Base-by-base conservation (phyloP, 2,888 invertebrate species). In the Pollenia angustigena region DNA sequence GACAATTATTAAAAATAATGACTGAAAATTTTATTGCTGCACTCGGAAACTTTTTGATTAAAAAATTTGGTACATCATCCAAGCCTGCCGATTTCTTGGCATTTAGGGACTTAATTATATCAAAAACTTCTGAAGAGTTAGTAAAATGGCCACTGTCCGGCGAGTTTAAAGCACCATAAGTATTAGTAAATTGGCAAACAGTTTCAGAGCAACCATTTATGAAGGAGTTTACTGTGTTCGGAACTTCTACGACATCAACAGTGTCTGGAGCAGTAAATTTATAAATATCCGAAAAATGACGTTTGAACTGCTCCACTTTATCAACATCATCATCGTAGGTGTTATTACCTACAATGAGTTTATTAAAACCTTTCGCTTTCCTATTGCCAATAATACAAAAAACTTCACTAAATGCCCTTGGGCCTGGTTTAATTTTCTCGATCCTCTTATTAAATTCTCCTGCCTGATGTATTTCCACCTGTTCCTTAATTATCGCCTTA, bases 331-430 rank as follows among this genome's bases (percentile, higher is more conserved):
- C n/a, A 52, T 52, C 0, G 52, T n/a, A 52, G 0, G 16, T 16
- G 7, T 6, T 16, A 52, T 52, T 14, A 16, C 14, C 6, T 0
- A 52, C 52, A 9, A 16, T n/a, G 6, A 52, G 52, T 9, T 9
- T 16, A 16, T 16, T 1, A 52, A 52, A 52, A 2, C 7, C 16
- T 48, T 48, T 12, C 48, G 12, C 4, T 48, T 0, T 60, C 14
- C 14, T 60, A 40, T 14, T 40, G 14, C 40, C 60, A 60, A 60
- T 60, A 60, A 23, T 60, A 32, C 60, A 40, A 60, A 60, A 58
- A 60, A 60, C 60, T 60, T 60, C 60, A 40, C 60, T 60, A 40
- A 60, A 60, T 23, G 23, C 40, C 60, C 32, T 60, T 40, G 11
- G 23, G 60, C 60, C 14, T 12, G 60, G 60, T 60, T 60, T 60